phyloP scores from a whole-genome alignment of 2,888 invertebrate species.

The Idaea biselata region DNA sequence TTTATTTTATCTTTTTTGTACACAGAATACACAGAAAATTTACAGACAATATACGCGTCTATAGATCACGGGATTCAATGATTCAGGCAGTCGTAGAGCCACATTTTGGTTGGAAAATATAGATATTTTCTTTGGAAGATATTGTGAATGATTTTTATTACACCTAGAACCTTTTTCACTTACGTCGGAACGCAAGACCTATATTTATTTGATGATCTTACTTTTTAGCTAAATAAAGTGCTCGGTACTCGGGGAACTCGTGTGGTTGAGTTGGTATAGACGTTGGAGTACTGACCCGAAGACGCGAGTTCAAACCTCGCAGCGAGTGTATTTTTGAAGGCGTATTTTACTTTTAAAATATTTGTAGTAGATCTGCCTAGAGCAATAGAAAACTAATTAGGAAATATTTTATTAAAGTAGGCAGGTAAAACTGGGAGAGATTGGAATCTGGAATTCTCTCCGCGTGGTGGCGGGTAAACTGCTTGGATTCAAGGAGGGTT shows the following conservation, averaged over 20 bases:
- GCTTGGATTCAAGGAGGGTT: too few relatives aligned
- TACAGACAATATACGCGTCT: neutral
- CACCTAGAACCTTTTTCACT: constrained; percentile 1
- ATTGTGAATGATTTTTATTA: neutral
- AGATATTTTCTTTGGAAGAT: neutral
- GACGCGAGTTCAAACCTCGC: too few relatives aligned
- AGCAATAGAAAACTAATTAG: too few relatives aligned
- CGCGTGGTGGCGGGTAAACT: too few relatives aligned
- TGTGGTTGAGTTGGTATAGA: too few relatives aligned
- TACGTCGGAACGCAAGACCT: neutral
- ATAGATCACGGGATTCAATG: neutral
- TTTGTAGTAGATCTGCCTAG: too few relatives aligned
- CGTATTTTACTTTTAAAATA: too few relatives aligned
- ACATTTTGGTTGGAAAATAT: neutral
- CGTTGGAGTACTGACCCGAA: too few relatives aligned
- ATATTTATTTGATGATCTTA: neutral
- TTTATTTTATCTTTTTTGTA: constrained; percentile 1
- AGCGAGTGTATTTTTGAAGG: too few relatives aligned
- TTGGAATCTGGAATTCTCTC: too few relatives aligned
- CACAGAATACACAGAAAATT: neutral
- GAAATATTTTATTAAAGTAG: too few relatives aligned
- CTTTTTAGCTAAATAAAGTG: neutral
- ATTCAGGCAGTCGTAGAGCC: neutral
- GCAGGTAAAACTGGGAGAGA: too few relatives aligned
- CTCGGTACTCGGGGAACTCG: neutral